phyloP scores from a whole-genome alignment of 2,797 vertebrate species.

The Anniella stebbinsi region DNA sequence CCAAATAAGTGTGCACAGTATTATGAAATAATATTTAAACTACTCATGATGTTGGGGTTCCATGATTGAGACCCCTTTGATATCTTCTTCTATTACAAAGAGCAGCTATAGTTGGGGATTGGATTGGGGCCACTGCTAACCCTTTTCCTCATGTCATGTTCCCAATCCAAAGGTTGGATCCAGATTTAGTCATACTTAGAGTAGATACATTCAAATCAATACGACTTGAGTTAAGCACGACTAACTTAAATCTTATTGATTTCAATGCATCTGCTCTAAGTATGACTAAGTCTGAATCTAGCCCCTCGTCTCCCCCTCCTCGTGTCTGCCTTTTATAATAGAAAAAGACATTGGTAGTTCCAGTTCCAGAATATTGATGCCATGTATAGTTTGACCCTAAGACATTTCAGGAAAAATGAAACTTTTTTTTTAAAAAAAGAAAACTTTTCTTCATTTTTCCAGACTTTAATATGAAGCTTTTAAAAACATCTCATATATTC shows the following conservation, averaged over 20 bases:
- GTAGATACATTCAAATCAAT: no score
- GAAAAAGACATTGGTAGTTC: neutral
- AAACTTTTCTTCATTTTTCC: neutral
- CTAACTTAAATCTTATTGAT: no score
- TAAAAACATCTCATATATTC: neutral
- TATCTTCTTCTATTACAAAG: neutral
- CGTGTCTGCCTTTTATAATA: neutral
- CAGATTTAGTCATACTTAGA: no score
- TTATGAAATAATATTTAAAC: neutral
- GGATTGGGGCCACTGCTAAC: neutral
- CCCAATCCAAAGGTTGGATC: neutral
- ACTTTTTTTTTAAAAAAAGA: neutral
- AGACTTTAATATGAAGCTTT: neutral
- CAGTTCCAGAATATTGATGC: neutral
- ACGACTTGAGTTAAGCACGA: no score
- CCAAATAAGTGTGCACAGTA: neutral
- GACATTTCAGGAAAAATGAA: neutral
- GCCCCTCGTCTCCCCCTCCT: no score
- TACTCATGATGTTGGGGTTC: no score
- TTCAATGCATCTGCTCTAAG: no score
- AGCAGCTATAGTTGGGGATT: neutral
- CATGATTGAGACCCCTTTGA: neutral
- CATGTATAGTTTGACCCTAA: neutral
- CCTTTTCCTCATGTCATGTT: no score
- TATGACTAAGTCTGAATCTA: no score